phyloP scores from a whole-genome alignment of 2,113 vertebrate genomes.

The Tretioscincus oriximinensis region DNA sequence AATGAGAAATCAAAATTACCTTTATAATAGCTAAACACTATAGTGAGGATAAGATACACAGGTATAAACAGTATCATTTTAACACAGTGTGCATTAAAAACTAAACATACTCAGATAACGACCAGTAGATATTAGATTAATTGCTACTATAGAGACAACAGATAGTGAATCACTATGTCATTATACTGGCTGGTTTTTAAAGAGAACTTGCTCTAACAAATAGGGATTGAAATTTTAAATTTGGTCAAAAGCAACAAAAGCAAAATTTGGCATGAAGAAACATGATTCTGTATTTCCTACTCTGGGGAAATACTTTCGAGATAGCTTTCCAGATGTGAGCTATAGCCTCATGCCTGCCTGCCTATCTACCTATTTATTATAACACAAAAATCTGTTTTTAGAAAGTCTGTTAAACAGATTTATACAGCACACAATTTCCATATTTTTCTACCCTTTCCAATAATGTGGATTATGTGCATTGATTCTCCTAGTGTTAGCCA shows the following conservation, averaged over 20 bases:
- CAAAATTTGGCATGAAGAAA: neutral
- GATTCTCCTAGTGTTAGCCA: neutral
- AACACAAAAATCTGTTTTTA: no score
- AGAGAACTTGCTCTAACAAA: neutral
- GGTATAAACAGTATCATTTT: neutral
- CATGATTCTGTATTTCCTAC: neutral
- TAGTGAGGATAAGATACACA: neutral
- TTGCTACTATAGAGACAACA: neutral
- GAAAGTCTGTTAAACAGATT: no score
- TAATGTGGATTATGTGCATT: neutral
- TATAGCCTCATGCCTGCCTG: no score
- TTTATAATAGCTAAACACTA: neutral
- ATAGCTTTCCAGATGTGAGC: no score
- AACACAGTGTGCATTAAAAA: neutral
- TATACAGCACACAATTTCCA: no score
- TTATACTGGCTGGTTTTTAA: neutral
- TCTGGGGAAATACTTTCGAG: neutral
- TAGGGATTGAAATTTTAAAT: neutral
- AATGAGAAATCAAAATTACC: neutral
- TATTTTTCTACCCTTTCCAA: neutral
- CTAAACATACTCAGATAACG: neutral
- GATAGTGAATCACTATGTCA: neutral
- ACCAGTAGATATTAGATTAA: neutral
- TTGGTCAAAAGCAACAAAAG: neutral
- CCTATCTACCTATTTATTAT: no score